phyloP scores from a whole-genome alignment of 1,140 invertebrate species.

The Papilio polyxenes region DNA sequence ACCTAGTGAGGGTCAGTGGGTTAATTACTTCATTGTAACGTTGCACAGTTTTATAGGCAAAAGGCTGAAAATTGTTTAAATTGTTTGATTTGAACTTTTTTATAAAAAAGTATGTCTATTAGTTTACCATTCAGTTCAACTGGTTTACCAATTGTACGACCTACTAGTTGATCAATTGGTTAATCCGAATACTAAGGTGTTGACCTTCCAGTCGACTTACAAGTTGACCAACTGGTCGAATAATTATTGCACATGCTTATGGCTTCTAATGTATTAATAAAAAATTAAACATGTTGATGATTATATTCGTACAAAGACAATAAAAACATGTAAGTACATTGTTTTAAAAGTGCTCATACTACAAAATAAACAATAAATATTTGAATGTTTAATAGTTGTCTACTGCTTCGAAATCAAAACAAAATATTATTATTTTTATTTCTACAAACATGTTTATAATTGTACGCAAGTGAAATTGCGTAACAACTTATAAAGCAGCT shows the following conservation, averaged over 20 bases:
- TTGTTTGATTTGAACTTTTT: neutral
- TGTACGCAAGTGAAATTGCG: neutral
- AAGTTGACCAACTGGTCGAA: too few relatives aligned
- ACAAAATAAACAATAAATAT: neutral
- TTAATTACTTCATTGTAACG: constrained; percentile 26
- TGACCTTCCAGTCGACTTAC: too few relatives aligned
- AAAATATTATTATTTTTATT: neutral
- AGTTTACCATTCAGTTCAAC: too few relatives aligned
- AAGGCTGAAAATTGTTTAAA: neutral
- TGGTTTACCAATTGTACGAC: neutral
- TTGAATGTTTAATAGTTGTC: neutral
- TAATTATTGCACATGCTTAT: neutral
- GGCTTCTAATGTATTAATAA: neutral
- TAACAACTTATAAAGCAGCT: neutral
- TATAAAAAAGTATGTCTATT: neutral
- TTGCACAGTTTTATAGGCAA: neutral
- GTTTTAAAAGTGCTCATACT: neutral
- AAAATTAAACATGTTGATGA: neutral
- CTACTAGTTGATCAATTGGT: neutral
- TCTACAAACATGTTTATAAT: neutral
- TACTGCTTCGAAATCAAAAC: constrained; percentile 5
- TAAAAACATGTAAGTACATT: neutral
- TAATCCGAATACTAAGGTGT: neutral
- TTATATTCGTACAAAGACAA: neutral
- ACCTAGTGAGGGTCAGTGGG: constrained; percentile 20